Percentiles rank a stretch among this genome's conserved stretches.
Evolutionary conservation across 2,888 invertebrate species (phyloP).

Genomic region (Tubulanus polymorphus): DNA sequence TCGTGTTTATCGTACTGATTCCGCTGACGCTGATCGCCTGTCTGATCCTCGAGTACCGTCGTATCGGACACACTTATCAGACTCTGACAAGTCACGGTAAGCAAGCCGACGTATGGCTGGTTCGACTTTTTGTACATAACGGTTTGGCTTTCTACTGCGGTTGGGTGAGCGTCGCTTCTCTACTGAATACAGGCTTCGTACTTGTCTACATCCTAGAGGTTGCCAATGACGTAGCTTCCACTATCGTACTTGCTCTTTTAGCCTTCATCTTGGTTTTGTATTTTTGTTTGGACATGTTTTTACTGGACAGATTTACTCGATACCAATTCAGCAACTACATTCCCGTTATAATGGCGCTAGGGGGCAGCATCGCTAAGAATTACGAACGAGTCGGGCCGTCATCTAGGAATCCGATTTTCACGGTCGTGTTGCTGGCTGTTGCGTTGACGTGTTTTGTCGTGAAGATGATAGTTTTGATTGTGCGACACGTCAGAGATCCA

Average conservation of each 20-base stretch:
- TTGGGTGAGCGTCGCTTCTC: conserved; percentile 41
- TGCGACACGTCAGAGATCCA: conserved; percentile 10
- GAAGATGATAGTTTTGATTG: conserved; percentile 15
- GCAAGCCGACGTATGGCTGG: conserved; percentile 37
- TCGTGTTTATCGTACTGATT: conserved; percentile 24
- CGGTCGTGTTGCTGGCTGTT: conserved; percentile 26
- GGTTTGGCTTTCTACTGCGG: conserved; percentile 44
- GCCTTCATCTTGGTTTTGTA: conserved; percentile 30
- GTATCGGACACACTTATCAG: conserved; percentile 25
- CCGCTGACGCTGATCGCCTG: conserved; percentile 31
- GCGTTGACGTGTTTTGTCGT: conserved; percentile 9
- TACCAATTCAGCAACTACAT: conserved; percentile 46
- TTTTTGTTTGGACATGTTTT: conserved; percentile 34
- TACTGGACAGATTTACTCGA: conserved; percentile 38
- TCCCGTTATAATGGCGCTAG: conserved; percentile 36
- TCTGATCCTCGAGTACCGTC: conserved; percentile 28
- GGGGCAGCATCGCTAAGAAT: conserved; percentile 34
- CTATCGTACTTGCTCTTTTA: conserved; percentile 31
- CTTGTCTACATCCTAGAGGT: conserved; percentile 24
- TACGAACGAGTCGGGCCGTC: conserved; percentile 24
- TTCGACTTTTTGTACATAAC: conserved; percentile 39
- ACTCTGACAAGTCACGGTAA: conserved; percentile 24
- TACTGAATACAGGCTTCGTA: conserved; percentile 41
- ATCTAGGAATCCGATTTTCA: conserved; percentile 30
- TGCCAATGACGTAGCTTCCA: conserved; percentile 24